Percentiles rank a stretch among this genome's conserved stretches.
Conservation (phyloP, 2,797 vertebrate species). For the Hipposideros larvatus region DNA sequence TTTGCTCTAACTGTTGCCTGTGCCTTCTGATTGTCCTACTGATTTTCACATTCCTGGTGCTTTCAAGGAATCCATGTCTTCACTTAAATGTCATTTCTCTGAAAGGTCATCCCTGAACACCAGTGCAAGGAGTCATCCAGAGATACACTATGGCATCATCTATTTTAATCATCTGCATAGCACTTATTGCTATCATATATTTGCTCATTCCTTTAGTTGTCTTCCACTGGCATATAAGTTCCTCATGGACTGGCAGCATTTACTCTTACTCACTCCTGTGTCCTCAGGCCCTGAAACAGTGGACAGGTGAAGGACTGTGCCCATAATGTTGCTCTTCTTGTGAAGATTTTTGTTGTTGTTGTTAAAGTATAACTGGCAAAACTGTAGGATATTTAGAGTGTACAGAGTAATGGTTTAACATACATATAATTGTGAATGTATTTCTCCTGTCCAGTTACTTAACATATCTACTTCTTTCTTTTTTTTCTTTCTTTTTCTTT, state of each 20-base stretch:
- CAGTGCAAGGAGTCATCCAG: not conserved
- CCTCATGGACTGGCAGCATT: not conserved
- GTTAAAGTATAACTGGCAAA: not conserved
- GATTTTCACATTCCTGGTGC: not conserved
- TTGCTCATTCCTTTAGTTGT: not conserved
- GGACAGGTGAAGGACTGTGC: not conserved
- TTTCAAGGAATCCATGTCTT: not conserved
- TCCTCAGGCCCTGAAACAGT: not conserved
- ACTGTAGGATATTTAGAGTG: not conserved
- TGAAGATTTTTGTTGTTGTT: not conserved
- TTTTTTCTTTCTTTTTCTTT: rapidly evolving
- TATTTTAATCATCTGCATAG: not conserved
- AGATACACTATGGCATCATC: not conserved
- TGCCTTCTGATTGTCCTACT: not conserved
- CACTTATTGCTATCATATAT: not conserved
- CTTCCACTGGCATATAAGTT: not conserved
- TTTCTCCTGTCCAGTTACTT: not conserved
- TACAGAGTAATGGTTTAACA: not conserved
- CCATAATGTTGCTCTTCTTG: not conserved
- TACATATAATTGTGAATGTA: not conserved
- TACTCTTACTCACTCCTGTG: not conserved
- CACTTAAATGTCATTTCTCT: not conserved
- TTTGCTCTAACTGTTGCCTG: not conserved
- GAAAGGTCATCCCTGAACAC: not conserved
- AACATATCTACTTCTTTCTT: not conserved